phyloP scores from a whole-genome alignment of 2,888 invertebrate genomes.

The Osmoderma eremita region DNA sequence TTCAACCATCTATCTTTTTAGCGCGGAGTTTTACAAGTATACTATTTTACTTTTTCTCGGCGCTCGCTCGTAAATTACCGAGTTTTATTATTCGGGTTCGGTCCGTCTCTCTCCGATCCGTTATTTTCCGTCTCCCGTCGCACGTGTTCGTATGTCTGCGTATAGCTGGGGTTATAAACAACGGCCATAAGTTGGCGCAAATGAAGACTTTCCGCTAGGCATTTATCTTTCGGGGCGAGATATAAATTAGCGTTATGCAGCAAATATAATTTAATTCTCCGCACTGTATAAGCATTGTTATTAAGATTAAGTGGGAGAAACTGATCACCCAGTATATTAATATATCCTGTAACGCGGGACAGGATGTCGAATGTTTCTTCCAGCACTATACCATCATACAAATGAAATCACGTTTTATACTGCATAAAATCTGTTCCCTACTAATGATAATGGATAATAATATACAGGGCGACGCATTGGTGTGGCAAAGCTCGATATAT shows the following conservation, averaged over 20 bases:
- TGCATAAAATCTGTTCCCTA: too few relatives aligned
- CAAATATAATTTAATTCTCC: slow-evolving; percentile 29
- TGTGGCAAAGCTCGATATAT: too few relatives aligned
- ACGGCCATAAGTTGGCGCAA: slow-evolving; percentile 51
- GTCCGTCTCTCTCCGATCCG: not conserved
- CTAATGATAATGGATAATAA: too few relatives aligned
- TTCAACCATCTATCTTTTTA: slow-evolving; percentile 57
- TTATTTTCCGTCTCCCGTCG: slow-evolving; percentile 37
- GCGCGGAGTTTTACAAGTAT: slow-evolving; percentile 55
- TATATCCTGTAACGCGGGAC: too few relatives aligned
- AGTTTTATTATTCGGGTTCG: slow-evolving; percentile 51
- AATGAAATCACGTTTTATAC: too few relatives aligned
- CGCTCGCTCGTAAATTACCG: slow-evolving; percentile 51
- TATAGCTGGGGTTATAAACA: slow-evolving; percentile 48
- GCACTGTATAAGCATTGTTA: slow-evolving; percentile 20
- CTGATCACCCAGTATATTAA: too few relatives aligned
- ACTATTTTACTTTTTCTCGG: slow-evolving; percentile 52
- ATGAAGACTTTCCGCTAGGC: slow-evolving; percentile 50
- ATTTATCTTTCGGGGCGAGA: slow-evolving; percentile 42
- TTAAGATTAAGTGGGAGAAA: slow-evolving; percentile 17
- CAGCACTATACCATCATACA: too few relatives aligned
- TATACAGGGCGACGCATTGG: too few relatives aligned
- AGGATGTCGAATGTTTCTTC: too few relatives aligned
- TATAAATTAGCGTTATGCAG: slow-evolving; percentile 36
- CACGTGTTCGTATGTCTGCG: slow-evolving; percentile 7